Evolutionary conservation across 1,140 invertebrate genomes (phyloP).

Genomic region (Phenacoccus solenopsis): DNA sequence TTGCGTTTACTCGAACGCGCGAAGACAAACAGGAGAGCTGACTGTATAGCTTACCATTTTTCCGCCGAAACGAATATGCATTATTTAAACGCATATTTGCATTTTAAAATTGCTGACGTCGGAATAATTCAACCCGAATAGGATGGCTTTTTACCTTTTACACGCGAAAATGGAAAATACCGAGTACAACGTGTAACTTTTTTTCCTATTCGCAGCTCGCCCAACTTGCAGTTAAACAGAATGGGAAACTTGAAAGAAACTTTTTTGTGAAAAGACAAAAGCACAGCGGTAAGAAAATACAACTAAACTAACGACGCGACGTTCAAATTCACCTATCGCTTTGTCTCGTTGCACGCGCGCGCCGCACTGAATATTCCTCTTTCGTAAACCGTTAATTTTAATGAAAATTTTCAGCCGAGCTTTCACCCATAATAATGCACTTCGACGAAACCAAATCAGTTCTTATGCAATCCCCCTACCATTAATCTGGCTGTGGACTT

Average conservation of each 20-base stretch:
- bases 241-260: background rate
- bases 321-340: no score
- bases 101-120: background rate
- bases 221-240: background rate
- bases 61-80: constrained; percentile 3
- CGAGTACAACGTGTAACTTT: background rate
- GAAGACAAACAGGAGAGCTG: background rate
- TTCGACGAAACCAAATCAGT: no score
- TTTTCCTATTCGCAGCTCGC: background rate
- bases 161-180: background rate
- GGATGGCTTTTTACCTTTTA: background rate
- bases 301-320: no score
- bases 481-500: no score
- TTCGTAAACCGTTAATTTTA: no score
- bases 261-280: background rate
- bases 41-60: background rate
- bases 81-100: constrained; percentile 7
- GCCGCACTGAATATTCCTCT: no score
- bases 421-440: no score
- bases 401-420: no score
- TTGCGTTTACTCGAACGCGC: background rate
- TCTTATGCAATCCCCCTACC: no score
- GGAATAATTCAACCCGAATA: constrained; percentile 8
- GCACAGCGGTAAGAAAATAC: background rate
- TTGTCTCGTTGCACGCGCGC: no score